These are phyloP conservation scores for Campoletis sonorensis DNA, from an alignment of 1,140 invertebrate species.

Conservation along the genomic window DNA sequence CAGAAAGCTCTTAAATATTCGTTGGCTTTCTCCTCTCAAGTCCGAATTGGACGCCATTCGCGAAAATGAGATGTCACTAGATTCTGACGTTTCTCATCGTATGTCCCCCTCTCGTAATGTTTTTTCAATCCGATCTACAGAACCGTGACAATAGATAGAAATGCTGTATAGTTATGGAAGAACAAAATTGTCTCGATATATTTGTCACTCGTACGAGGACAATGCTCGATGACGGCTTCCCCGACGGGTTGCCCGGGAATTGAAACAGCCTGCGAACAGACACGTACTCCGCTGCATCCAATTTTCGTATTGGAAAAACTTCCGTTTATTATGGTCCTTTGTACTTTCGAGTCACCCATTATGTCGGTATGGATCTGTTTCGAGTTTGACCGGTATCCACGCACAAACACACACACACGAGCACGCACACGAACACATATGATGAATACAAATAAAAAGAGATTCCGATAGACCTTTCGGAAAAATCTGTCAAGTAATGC, in stretches of 20 bases:
- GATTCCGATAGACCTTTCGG: slow-evolving; percentile 42
- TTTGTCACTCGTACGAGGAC: slow-evolving; percentile 63
- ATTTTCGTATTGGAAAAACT: slow-evolving; percentile 26
- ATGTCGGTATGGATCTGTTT: neutral
- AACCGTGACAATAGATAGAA: slow-evolving; percentile 21
- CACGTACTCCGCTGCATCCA: neutral
- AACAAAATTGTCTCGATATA: slow-evolving; percentile 59
- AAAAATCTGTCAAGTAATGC: slow-evolving; percentile 72
- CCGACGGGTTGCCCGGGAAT: neutral
- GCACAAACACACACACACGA: neutral
- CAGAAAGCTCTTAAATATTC: neutral
- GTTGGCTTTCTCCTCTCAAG: neutral
- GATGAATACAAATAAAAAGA: neutral
- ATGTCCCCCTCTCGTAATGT: too few relatives aligned
- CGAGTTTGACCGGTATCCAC: neutral
- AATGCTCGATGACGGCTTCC: slow-evolving; percentile 50
- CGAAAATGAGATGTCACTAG: slow-evolving; percentile 59
- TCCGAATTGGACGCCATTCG: neutral
- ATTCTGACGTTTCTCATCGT: slow-evolving; percentile 32
- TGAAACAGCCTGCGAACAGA: neutral
- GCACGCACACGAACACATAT: neutral
- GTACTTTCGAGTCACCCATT: slow-evolving; percentile 4
- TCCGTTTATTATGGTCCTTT: slow-evolving; percentile 8
- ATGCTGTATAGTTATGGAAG: slow-evolving; percentile 20
- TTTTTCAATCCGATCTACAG: slow-evolving; percentile 49